Evolutionary conservation across 92 coral and sea anemone genomes (phyloP).

Genomic region (Pocillopora grandis): DNA sequence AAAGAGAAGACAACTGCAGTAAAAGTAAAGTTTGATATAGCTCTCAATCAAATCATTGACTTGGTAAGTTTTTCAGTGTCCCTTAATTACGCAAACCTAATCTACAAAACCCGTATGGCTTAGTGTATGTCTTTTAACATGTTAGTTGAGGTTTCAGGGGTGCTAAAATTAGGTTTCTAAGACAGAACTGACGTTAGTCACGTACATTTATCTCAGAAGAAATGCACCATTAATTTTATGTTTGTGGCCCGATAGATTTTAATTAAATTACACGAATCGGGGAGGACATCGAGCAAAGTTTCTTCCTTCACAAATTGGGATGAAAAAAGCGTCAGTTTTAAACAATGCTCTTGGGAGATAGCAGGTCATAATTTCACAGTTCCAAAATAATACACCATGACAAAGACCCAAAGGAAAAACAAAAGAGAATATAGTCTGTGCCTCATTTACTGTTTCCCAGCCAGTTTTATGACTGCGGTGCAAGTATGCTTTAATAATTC

Average conservation of each 20-base stretch:
- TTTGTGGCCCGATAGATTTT: slow-evolving; percentile 1
- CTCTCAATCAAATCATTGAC: slow-evolving; percentile 87
- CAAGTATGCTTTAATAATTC: slow-evolving; percentile 23
- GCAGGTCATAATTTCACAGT: neutral
- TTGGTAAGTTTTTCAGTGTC: slow-evolving; percentile 64
- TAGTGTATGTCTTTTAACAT: neutral
- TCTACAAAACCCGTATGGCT: neutral
- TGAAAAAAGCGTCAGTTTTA: neutral
- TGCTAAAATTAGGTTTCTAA: neutral
- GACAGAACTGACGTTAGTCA: neutral
- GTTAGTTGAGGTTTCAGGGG: neutral
- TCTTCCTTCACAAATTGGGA: neutral
- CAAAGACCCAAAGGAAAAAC: neutral
- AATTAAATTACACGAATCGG: neutral
- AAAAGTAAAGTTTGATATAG: slow-evolving; percentile 76
- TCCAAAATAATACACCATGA: neutral
- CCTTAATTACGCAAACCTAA: neutral
- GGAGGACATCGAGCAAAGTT: neutral
- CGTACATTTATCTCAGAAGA: neutral
- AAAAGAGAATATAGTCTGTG: neutral
- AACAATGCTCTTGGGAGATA: neutral
- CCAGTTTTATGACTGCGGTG: slow-evolving; percentile 17
- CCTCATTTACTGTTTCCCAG: neutral
- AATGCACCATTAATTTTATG: neutral
- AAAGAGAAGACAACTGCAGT: slow-evolving; percentile 65